Evolutionary conservation across 2,888 invertebrate genomes (phyloP), one percentile per base, ranked within the genome.

Genomic region (Sphaerophoria taeniata): DNA sequence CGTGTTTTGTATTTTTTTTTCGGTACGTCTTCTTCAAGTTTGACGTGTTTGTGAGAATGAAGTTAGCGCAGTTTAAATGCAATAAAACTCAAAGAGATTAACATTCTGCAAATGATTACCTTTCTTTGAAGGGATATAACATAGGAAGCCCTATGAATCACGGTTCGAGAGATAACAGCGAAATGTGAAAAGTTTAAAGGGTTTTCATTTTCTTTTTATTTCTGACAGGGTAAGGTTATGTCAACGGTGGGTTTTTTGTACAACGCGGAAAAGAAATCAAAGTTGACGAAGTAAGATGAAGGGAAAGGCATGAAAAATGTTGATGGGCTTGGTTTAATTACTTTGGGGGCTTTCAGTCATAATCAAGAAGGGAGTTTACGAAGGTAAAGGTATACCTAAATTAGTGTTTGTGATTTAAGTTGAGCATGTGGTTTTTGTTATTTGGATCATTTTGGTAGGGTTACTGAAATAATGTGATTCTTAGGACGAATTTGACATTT

Each of bases 1-100:
- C 39, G 47, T 31, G 34, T 33, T 45, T 58, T 55, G 43, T 67
- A 6, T 39, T 43, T 60, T 6, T 9, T 58, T 24, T 36, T 55
- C 16, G 34, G 53, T 24, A 16, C 39, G 36, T 58, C 34, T 12
- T 39, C 24, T 9, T 31, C 6, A 24, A 43, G 24, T 60, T 60
- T 60, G 43, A 55, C 45, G 63, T 63, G 73, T 53, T 55, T n/a
- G 3, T 24, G 24, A 24, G 11, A 33, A 34, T 45, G 45, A 36
- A 63, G 55, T 73, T 55, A 45, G 39, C 51, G 55, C 63, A 73
- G 63, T 73, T 63, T 43, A 45, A 73, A 73, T 36, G 72, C 73
- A 73, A 73, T 73, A 55, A 63, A 73, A 55, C 43, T 53, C 55
- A 3, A 47, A 55, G 55, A 63, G 63, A 63, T 34, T 63, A 34